These are phyloP conservation scores for Noctua janthe DNA, from an alignment of 2,888 invertebrate genomes.

Conservation along the genomic window DNA sequence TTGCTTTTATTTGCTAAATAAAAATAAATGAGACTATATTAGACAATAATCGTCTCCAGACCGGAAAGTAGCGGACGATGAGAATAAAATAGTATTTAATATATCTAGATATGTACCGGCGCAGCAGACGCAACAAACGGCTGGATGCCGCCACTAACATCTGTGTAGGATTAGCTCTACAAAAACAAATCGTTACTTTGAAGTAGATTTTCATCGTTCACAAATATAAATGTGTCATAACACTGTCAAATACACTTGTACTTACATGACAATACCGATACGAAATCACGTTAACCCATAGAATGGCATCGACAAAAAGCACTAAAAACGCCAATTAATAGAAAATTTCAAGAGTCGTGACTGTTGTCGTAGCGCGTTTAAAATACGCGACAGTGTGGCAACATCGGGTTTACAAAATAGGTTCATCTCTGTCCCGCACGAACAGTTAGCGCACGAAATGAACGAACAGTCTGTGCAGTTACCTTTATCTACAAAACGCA, in stretches of 20 bases:
- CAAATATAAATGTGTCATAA: constrained; percentile 74
- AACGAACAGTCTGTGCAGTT: constrained; percentile 72
- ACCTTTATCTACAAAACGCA: constrained; percentile 76
- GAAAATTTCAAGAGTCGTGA: constrained; percentile 83
- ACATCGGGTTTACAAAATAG: constrained; percentile 69
- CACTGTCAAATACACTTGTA: constrained; percentile 73
- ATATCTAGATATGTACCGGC: constrained; percentile 46
- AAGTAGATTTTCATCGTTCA: constrained; percentile 68
- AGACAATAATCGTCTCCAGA: constrained; percentile 70
- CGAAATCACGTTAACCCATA: constrained; percentile 77
- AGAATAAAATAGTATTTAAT: constrained; percentile 67
- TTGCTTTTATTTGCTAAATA: constrained; percentile 84
- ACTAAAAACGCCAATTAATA: constrained; percentile 87
- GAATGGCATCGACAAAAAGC: constrained; percentile 79
- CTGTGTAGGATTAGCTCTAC: constrained; percentile 64
- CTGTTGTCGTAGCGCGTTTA: constrained; percentile 80
- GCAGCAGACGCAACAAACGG: constrained; percentile 31
- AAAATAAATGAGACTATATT: constrained; percentile 84
- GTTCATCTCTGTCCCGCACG: constrained; percentile 76
- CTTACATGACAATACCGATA: constrained; percentile 77
- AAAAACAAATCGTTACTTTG: constrained; percentile 70
- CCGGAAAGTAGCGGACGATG: constrained; percentile 61
- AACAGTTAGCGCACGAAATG: constrained; percentile 61
- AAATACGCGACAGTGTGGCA: constrained; percentile 78
- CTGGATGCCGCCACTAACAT: constrained; percentile 52